phyloP scores from a whole-genome alignment of 2,888 invertebrate genomes.

The Anthoptus insignis region DNA sequence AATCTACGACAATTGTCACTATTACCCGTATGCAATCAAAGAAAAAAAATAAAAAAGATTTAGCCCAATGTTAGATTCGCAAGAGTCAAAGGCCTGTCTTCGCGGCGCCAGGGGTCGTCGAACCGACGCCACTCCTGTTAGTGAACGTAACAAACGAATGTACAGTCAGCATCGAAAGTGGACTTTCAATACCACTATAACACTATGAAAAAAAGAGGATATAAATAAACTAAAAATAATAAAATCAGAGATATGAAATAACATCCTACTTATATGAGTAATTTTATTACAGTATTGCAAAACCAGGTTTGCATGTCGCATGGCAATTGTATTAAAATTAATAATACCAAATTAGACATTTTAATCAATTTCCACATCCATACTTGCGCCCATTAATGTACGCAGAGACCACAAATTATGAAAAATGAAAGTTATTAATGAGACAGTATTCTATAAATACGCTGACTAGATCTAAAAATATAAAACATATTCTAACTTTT shows the following conservation, averaged over 20 bases:
- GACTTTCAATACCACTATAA: not conserved
- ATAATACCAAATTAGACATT: not conserved
- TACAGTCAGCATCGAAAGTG: slow-evolving; percentile 41
- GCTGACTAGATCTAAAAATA: no score
- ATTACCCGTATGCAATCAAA: slow-evolving; percentile 18
- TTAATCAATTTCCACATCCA: not conserved
- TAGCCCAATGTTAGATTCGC: slow-evolving; percentile 55
- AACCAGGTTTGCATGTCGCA: not conserved
- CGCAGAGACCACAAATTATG: not conserved
- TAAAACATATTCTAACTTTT: no score
- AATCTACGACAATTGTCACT: no score
- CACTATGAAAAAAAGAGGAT: not conserved
- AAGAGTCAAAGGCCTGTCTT: slow-evolving; percentile 63
- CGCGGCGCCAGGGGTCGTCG: slow-evolving; percentile 78
- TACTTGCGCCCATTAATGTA: no score
- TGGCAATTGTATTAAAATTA: not conserved
- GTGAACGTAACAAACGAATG: slow-evolving; percentile 66
- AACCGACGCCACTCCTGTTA: slow-evolving; percentile 78
- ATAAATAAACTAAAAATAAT: not conserved
- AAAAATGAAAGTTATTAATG: no score
- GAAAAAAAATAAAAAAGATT: slow-evolving; percentile 31
- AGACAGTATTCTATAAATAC: no score
- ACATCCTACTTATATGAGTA: no score
- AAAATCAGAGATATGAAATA: not conserved
- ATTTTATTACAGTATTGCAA: no score